phyloP scores from a whole-genome alignment of 2,888 invertebrate genomes.

The Trissolcus japonicus region DNA sequence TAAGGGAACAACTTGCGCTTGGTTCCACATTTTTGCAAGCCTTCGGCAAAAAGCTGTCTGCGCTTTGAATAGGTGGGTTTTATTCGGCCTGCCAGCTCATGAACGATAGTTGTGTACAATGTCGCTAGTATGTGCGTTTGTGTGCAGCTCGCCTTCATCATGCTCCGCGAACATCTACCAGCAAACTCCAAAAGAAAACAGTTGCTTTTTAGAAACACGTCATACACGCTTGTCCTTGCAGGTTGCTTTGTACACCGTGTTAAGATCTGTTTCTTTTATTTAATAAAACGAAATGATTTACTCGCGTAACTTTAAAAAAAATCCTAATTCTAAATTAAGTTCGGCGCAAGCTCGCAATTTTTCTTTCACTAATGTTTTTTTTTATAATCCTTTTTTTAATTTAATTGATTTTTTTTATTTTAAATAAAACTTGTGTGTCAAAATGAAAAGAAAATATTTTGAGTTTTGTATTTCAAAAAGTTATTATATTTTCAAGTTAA shows the following conservation, averaged over 20 bases:
- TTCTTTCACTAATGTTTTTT: too few relatives aligned
- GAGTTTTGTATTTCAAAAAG: neutral
- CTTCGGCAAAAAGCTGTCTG: constrained; percentile 55
- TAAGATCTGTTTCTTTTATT: constrained; percentile 26
- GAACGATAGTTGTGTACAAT: constrained; percentile 43
- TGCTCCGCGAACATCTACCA: constrained; percentile 25
- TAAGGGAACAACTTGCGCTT: constrained; percentile 44
- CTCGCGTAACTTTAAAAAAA: neutral
- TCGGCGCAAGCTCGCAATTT: too few relatives aligned
- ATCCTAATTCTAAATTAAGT: too few relatives aligned
- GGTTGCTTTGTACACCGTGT: constrained; percentile 11
- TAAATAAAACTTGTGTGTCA: too few relatives aligned
- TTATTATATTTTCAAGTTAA: neutral
- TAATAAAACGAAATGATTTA: constrained; percentile 20
- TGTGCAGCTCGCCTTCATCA: constrained; percentile 42
- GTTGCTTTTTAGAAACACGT: constrained; percentile 29
- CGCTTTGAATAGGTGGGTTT: constrained; percentile 52
- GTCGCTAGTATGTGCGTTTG: constrained; percentile 24
- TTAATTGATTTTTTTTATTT: too few relatives aligned
- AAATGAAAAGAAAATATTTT: constrained; percentile 1
- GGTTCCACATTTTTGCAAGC: constrained; percentile 49
- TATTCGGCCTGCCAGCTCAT: constrained; percentile 52
- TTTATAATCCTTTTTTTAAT: too few relatives aligned
- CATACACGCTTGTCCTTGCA: constrained; percentile 13
- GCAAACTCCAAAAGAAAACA: constrained; percentile 43